phyloP scores from a whole-genome alignment of 2,888 invertebrate species.

The Escarpia spicata region DNA sequence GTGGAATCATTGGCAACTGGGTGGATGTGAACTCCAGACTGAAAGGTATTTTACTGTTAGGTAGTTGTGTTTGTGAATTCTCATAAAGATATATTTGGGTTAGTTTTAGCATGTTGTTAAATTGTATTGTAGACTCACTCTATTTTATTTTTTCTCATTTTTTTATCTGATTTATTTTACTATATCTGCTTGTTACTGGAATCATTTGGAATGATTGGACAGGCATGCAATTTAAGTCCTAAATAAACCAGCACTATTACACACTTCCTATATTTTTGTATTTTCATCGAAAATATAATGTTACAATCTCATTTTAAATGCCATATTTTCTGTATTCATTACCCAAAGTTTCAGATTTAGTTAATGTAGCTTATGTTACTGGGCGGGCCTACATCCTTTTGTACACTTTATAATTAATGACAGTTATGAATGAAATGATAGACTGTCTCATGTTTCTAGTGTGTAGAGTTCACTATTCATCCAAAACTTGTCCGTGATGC shows the following conservation, averaged over 20 bases:
- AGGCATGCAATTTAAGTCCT: too few relatives aligned
- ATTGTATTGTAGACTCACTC: neutral
- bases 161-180: neutral
- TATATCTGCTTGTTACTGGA: too few relatives aligned
- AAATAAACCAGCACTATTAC: too few relatives aligned
- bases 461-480: neutral
- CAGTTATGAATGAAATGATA: too few relatives aligned
- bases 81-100: neutral
- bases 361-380: too few relatives aligned
- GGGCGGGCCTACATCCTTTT: too few relatives aligned
- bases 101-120: neutral
- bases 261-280: too few relatives aligned
- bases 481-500: neutral
- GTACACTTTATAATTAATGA: too few relatives aligned
- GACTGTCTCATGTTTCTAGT: neutral
- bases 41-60: constrained; percentile 58
- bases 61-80: too few relatives aligned
- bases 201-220: too few relatives aligned
- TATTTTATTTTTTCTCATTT: neutral
- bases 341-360: too few relatives aligned
- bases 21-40: constrained; percentile 67
- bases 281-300: too few relatives aligned
- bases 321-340: neutral
- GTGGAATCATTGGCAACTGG: constrained; percentile 68
- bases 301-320: neutral